Base-by-base conservation (phyloP, 2,888 invertebrate genomes). In the Pasiphila rectangulata region DNA sequence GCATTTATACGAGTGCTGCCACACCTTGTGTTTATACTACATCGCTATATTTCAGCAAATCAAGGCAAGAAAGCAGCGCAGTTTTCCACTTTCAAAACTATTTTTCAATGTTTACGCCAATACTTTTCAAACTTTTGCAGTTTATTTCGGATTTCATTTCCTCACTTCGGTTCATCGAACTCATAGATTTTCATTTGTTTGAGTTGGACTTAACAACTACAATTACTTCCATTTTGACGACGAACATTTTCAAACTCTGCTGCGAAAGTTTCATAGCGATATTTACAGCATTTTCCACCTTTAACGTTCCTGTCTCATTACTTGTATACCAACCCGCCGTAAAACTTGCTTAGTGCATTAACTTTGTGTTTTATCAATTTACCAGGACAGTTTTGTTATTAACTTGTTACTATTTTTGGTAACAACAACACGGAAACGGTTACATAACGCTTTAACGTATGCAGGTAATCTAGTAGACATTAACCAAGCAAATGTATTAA, bases 401-500 rank as follows among this genome's bases (percentile, higher is more conserved):
- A n/a, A n/a, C n/a, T n/a, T n/a, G n/a, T n/a, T n/a, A n/a, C n/a
- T n/a, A n/a, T n/a, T n/a, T n/a, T n/a, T n/a, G n/a, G n/a, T n/a
- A n/a, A 32, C 5, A 17, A 16, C 7, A 17, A 21, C 21, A 4
- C 21, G 21, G 21, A 2, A 7, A 32, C 32, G 9, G 35, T 35
- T 29, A 29, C 10, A 32, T 13, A 49, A 36, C 25, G 30, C n/a
- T 38, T 41, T n/a, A 17, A 16, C 17, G 15, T 30, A 4, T 37
- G 16, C 16, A 27, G 5, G 45, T 45, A 45, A 59, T 54, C 40
- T 51, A 59, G 52, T 41, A 53, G 43, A 55, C 56, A 65, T 64
- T 59, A 64, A 63, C 63, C 58, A 57, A 58, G 52, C 60, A 47
- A 59, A 62, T 36, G 67, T 70, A 69, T 69, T 75, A 68, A 72